phyloP scores from a whole-genome alignment of 2,113 vertebrate genomes.

The Macquaria australasica region DNA sequence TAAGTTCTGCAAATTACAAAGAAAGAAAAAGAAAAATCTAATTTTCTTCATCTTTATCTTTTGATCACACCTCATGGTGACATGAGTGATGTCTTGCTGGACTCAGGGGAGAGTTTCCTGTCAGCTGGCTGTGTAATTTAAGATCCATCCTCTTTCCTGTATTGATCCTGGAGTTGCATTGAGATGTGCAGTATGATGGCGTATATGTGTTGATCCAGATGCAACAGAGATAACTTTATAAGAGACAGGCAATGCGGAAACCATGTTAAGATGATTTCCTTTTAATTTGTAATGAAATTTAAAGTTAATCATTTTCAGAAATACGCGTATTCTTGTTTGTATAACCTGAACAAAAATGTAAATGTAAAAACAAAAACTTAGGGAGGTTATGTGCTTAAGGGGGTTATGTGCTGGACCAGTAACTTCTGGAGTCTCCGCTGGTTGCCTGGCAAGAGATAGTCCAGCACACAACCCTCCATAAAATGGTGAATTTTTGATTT shows the following conservation, averaged over 20 bases:
- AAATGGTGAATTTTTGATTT: not conserved
- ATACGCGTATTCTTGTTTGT: not conserved
- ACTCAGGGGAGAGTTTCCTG: constrained; percentile 54
- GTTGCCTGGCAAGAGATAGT: not conserved
- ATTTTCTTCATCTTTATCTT: constrained; percentile 27
- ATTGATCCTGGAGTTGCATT: constrained; percentile 58
- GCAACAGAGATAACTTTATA: constrained; percentile 37
- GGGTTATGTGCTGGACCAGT: not conserved
- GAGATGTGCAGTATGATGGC: constrained; percentile 29
- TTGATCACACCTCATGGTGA: constrained; percentile 42
- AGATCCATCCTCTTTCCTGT: constrained; percentile 33
- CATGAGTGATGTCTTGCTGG: constrained; percentile 45
- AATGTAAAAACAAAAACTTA: not conserved
- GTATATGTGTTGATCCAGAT: constrained; percentile 24
- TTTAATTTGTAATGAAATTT: constrained; percentile 4
- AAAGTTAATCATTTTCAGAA: not conserved
- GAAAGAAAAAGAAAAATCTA: not conserved
- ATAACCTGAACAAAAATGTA: not conserved
- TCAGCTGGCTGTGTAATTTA: constrained; percentile 52
- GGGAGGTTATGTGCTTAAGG: too few species aligned
- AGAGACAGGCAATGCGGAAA: constrained; percentile 12
- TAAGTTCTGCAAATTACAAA: not conserved
- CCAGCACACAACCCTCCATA: not conserved
- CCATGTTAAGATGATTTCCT: not conserved
- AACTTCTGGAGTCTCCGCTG: not conserved